Evolutionary conservation across 2,888 invertebrate genomes (phyloP).

Genomic region (Andricus quercusramuli): DNA sequence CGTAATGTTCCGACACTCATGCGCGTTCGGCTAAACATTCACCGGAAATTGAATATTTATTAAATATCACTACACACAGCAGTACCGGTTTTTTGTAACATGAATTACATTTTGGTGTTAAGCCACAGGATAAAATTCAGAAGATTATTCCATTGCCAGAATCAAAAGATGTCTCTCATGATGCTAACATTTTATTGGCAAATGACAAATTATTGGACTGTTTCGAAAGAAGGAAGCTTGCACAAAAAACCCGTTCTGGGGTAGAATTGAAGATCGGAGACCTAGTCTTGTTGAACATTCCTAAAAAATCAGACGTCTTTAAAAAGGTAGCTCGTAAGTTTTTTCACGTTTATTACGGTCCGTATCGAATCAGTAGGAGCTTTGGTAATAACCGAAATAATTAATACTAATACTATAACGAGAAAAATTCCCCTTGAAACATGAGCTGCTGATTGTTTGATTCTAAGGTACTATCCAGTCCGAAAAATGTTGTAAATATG

Average conservation of each 20-base stretch:
- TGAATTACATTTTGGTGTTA: slow-evolving; percentile 43
- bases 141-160: not conserved
- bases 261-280: not conserved
- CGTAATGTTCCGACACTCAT: slow-evolving; percentile 39
- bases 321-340: slow-evolving; percentile 37
- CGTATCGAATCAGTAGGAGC: no score
- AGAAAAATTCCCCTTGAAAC: no score
- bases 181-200: not conserved
- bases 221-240: slow-evolving; percentile 16
- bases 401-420: no score
- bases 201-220: not conserved
- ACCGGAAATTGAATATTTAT: slow-evolving; percentile 9
- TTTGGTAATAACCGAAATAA: no score
- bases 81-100: slow-evolving; percentile 39
- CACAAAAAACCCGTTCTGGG: not conserved
- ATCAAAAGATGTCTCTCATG: not conserved
- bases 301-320: slow-evolving; percentile 20
- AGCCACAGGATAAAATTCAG: not conserved
- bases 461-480: no score
- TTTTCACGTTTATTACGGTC: not conserved
- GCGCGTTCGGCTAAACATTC: slow-evolving; percentile 33
- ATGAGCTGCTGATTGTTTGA: no score
- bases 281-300: slow-evolving; percentile 1
- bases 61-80: slow-evolving; percentile 37
- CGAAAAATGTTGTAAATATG: no score